These are phyloP conservation scores for Phytoseiulus persimilis DNA, from an alignment of 2,888 invertebrate species.

Conservation along the genomic window DNA sequence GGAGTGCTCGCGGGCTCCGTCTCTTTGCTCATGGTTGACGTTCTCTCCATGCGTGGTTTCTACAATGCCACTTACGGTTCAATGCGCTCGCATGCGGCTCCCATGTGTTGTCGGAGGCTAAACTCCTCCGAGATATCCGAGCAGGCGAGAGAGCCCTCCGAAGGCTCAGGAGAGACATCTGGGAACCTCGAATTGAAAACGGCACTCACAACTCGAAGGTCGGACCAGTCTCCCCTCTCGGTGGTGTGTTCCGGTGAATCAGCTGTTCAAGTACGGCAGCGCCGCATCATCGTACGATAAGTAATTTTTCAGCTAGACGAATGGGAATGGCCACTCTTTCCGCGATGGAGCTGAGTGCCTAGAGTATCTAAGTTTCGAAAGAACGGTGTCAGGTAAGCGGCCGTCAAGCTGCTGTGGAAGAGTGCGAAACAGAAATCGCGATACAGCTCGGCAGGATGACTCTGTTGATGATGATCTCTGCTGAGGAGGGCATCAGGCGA, in stretches of 20 bases:
- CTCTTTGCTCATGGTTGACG: not conserved
- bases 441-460: no score
- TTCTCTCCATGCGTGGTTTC: not conserved
- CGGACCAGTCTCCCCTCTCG: not conserved
- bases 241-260: not conserved
- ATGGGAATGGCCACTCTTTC: no score
- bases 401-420: no score
- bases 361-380: no score
- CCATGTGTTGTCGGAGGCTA: conserved; percentile 21
- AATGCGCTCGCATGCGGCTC: conserved; percentile 28
- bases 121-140: conserved; percentile 17
- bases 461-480: no score
- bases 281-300: not conserved
- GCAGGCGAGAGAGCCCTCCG: conserved; percentile 27
- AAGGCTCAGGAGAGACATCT: not conserved
- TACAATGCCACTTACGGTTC: not conserved
- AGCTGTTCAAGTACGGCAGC: not conserved
- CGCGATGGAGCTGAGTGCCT: no score
- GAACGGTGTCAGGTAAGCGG: no score
- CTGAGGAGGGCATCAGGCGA: no score
- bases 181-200: not conserved
- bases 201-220: not conserved
- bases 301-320: no score
- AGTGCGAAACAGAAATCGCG: no score
- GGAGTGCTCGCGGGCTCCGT: no score